These are phyloP conservation scores for Tichodroma muraria DNA, from an alignment of 2,113 vertebrate species.

Conservation along the genomic window DNA sequence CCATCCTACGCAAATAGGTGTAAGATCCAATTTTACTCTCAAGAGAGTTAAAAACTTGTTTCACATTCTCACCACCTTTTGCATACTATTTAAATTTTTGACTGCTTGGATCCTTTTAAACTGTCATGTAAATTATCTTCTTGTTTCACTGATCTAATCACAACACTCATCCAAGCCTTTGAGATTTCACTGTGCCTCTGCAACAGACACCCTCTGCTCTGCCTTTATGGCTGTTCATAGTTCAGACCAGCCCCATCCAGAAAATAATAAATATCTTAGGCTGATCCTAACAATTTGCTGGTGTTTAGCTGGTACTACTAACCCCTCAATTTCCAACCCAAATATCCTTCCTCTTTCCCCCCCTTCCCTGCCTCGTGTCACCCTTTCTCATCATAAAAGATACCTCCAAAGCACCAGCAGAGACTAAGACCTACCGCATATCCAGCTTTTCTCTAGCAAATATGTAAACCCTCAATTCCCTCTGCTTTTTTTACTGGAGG, in stretches of 20 bases:
- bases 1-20: background rate
- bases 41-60: background rate
- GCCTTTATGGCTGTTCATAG: background rate
- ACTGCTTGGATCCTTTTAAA: slow-evolving; percentile 34
- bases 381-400: background rate
- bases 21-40: background rate
- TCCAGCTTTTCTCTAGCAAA: background rate
- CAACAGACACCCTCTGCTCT: background rate
- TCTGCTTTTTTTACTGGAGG: background rate
- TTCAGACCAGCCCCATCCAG: background rate
- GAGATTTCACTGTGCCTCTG: background rate
- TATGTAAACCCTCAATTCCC: background rate
- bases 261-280: background rate
- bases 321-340: background rate
- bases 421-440: background rate
- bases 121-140: slow-evolving; percentile 35
- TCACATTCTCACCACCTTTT: slow-evolving; percentile 35
- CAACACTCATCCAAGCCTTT: slow-evolving; percentile 9
- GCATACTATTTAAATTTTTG: slow-evolving; percentile 2
- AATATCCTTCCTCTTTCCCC: background rate
- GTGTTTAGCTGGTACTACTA: background rate
- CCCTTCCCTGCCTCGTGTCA: accelerated
- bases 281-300: background rate
- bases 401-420: background rate
- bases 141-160: slow-evolving; percentile 37